phyloP scores from a whole-genome alignment of 2,113 vertebrate species.

The Platysternon megacephalum region DNA sequence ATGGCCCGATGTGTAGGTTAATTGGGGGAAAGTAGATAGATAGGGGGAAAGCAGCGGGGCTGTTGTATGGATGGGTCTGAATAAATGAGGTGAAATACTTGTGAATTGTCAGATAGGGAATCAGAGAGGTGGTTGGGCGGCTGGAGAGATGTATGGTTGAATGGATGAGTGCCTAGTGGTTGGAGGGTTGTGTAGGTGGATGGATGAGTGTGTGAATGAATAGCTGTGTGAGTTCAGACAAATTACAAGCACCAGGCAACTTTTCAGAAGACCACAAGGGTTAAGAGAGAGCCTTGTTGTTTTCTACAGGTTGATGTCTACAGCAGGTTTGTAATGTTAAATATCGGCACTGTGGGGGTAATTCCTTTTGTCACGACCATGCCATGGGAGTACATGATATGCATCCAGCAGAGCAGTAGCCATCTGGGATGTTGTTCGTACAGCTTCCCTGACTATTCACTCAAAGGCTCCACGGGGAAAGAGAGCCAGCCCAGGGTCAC shows the following conservation, averaged over 20 bases:
- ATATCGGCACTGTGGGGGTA: background rate
- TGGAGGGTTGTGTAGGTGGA: background rate
- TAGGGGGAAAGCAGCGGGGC: background rate
- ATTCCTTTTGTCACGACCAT: background rate
- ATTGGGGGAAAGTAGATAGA: background rate
- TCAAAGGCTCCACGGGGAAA: background rate
- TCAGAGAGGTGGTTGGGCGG: background rate
- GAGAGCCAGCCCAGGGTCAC: background rate
- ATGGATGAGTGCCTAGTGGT: background rate
- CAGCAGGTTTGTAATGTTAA: constrained; percentile 1
- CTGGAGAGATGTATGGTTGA: background rate
- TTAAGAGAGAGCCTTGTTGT: background rate
- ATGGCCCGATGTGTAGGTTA: background rate
- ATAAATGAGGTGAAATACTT: background rate
- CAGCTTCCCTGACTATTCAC: background rate
- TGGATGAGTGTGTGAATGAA: background rate
- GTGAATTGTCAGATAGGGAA: background rate
- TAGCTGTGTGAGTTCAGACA: rapidly evolving
- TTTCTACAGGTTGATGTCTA: background rate
- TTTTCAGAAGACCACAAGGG: background rate
- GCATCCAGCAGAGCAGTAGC: background rate
- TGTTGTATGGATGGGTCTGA: background rate
- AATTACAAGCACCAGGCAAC: background rate
- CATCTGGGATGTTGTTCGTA: background rate
- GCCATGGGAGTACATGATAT: background rate